Conservation (phyloP, 2,888 invertebrate genomes). For the Drosophila tanythrix region DNA sequence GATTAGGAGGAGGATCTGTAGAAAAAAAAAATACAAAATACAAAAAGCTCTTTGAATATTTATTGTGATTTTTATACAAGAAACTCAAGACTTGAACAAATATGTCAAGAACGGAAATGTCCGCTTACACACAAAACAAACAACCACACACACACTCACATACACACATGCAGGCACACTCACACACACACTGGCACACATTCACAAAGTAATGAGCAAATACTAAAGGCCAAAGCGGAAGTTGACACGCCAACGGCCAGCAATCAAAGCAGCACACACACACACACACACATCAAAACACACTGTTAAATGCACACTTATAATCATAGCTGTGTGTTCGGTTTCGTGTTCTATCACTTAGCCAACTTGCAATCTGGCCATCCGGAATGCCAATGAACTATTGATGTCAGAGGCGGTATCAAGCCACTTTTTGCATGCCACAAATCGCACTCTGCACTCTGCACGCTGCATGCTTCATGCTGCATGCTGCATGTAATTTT, state of each 20-base stretch:
- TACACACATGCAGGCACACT: background rate
- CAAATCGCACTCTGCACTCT: constrained; percentile 45
- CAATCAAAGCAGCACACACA: constrained; percentile 16
- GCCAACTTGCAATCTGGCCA: constrained; percentile 33
- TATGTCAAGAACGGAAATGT: constrained; percentile 49
- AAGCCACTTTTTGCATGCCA: constrained; percentile 52
- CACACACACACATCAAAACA: background rate
- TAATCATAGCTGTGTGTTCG: constrained; percentile 15
- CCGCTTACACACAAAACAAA: constrained; percentile 22
- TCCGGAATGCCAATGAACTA: constrained; percentile 44
- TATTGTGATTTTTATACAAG: constrained; percentile 9
- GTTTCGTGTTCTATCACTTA: constrained; percentile 50
- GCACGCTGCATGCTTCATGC: constrained; percentile 41
- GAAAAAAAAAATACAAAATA: background rate
- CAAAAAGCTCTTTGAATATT: constrained; percentile 7
- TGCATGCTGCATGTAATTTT: constrained; percentile 56
- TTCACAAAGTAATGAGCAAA: constrained; percentile 66
- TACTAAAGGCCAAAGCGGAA: constrained; percentile 45
- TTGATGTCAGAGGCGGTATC: constrained; percentile 36
- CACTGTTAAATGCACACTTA: background rate
- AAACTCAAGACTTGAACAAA: constrained; percentile 56
- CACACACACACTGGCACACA: constrained; percentile 4
- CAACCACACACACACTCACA: constrained; percentile 13
- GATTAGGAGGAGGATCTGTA: background rate
- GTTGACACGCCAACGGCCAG: constrained; percentile 39